Evolutionary conservation across 2,888 invertebrate genomes (phyloP).

Genomic region (Leptinotarsa haldemani): DNA sequence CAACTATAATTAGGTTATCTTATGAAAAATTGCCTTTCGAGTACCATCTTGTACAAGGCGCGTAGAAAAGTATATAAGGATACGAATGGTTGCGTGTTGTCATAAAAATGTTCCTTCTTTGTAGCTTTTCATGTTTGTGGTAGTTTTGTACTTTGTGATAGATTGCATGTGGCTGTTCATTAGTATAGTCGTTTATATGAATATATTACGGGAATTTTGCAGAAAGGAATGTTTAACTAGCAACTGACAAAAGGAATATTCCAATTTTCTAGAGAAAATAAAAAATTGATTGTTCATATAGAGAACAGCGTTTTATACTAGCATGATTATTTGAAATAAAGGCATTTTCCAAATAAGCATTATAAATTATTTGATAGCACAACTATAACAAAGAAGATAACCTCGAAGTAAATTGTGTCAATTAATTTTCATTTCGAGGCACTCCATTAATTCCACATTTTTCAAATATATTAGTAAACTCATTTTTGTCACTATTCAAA

Average conservation of each 20-base stretch:
- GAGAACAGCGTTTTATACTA: too few relatives aligned
- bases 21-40: background rate
- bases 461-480: too few relatives aligned
- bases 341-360: too few relatives aligned
- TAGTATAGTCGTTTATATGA: slow-evolving; percentile 34
- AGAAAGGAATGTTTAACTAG: background rate
- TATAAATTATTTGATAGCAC: too few relatives aligned
- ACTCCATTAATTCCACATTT: too few relatives aligned
- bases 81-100: slow-evolving; percentile 32
- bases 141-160: slow-evolving; percentile 28
- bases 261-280: too few relatives aligned
- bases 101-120: slow-evolving; percentile 30
- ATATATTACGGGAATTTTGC: slow-evolving; percentile 29
- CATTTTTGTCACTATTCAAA: too few relatives aligned
- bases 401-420: too few relatives aligned
- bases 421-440: too few relatives aligned
- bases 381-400: too few relatives aligned
- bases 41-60: slow-evolving; percentile 15
- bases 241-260: background rate
- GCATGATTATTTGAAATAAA: too few relatives aligned
- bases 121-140: slow-evolving; percentile 33
- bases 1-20: background rate
- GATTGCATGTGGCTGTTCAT: slow-evolving; percentile 38
- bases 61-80: slow-evolving; percentile 12
- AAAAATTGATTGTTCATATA: too few relatives aligned